Percentiles rank a stretch among this genome's conserved stretches.
These are phyloP conservation scores for Aix galericulata DNA, from an alignment of 2,113 vertebrate species.

Conservation along the genomic window DNA sequence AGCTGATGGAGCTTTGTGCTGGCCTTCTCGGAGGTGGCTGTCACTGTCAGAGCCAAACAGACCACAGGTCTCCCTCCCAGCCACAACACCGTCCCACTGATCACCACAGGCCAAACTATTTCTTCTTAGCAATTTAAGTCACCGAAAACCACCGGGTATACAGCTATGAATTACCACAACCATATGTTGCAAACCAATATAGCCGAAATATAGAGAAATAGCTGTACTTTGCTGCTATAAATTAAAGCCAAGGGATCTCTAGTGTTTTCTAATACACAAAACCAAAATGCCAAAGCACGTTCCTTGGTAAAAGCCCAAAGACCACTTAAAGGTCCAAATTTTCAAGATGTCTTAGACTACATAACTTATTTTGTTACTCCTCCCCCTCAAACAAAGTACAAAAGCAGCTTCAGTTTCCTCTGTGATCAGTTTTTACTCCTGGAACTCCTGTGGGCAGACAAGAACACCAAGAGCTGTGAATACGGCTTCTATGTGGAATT, in stretches of 20 bases:
- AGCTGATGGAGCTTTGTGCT: neutral
- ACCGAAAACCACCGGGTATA: conserved; percentile 19
- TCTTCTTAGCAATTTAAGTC: conserved; percentile 25
- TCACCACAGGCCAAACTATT: neutral
- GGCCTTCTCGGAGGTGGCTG: neutral
- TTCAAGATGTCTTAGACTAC: neutral
- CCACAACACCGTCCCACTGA: neutral
- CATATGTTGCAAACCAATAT: neutral
- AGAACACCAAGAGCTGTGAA: neutral
- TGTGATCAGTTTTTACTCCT: neutral
- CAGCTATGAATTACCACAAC: neutral
- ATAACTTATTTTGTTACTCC: conserved; percentile 12
- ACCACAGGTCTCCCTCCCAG: neutral
- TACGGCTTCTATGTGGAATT: neutral
- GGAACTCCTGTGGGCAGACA: neutral
- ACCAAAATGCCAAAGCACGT: neutral
- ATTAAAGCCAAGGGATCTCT: neutral
- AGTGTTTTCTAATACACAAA: conserved; percentile 18
- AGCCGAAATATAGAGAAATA: neutral
- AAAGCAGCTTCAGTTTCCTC: conserved; percentile 9
- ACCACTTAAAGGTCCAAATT: conserved; percentile 21
- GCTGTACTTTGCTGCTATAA: neutral
- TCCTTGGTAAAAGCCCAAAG: conserved; percentile 7
- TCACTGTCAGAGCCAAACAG: neutral
- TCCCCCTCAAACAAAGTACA: neutral